A percentile compares a stretch with the other conserved stretches of the same genome.
Conservation (phyloP, 2,888 invertebrate genomes). For the Torymus auratus region DNA sequence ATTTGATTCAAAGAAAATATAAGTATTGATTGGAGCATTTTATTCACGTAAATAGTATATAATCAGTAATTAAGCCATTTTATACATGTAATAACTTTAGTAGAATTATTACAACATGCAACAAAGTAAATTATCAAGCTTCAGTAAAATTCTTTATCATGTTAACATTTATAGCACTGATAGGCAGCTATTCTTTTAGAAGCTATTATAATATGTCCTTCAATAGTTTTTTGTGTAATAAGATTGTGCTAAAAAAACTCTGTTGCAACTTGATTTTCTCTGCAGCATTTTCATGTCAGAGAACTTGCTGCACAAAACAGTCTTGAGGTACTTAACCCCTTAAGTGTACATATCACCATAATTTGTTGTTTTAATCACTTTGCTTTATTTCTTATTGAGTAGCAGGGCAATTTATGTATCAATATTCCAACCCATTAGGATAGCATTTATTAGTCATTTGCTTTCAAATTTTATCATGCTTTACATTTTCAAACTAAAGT, state of each 20-base stretch:
- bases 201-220: neutral
- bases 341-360: conserved; percentile 3
- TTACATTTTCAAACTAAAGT: neutral
- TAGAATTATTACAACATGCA: too few relatives aligned
- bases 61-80: too few relatives aligned
- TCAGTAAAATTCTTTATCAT: neutral
- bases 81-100: too few relatives aligned
- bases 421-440: conserved; percentile 9
- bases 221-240: neutral
- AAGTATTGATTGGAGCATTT: neutral
- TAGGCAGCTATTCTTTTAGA: neutral
- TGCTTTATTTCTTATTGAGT: conserved; percentile 3
- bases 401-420: conserved; percentile 3
- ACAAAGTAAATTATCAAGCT: neutral
- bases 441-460: conserved; percentile 19
- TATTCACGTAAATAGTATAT: neutral
- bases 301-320: conserved; percentile 39
- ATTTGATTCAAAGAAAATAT: too few relatives aligned
- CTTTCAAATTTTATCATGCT: neutral
- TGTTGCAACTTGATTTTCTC: conserved; percentile 11
- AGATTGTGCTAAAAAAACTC: conserved; percentile 22
- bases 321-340: conserved; percentile 33
- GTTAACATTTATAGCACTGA: neutral
- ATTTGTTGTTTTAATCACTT: conserved; percentile 24
- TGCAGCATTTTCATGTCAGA: conserved; percentile 20